Base-by-base conservation (phyloP, 2,888 invertebrate species). In the Ectemnius cavifrons region DNA sequence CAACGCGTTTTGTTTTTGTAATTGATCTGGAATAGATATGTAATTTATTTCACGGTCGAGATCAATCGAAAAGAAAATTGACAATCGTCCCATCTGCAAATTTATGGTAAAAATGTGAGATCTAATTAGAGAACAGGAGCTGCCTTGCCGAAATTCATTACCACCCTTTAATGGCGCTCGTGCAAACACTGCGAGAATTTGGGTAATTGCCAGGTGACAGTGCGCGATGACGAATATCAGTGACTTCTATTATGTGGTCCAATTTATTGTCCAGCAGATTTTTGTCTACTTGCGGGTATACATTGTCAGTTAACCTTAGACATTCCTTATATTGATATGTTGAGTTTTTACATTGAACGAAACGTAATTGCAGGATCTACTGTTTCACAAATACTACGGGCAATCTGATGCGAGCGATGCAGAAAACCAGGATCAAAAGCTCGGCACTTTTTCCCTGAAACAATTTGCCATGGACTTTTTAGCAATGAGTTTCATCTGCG, bases 271-370 rank as follows among this genome's bases (percentile, higher is more conserved):
- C 49, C 75, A 49, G 58, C 83, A 83, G 67, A 75, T 85, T 64
- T 82, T 85, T 56, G 78, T 83, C 71, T 85, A 84, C 60, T 61
- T 88, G 56, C 79, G 79, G 69, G 87, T 87, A 79, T 2, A 71
- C 65, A 69, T 23, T 57, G 4, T 11, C 6, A 20, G 37, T 72
- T 74, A 78, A 83, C 78, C 75, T 68, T 6, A 14, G 52, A 6
- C n/a, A 14, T 16, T 52, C 16, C 14, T 52, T 4, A 14, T 52
- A 52, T 13, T 52, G 52, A 14, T 14, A 13, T 52, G 5, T 52
- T 4, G 3, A 6, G 2, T 52, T 52, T 52, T 4, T 14, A 52
- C n/a, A 4, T 52, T n/a, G 45, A 63, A 2, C 45, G 0, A 56
- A 57, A n/a, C 28, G 20, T 13, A 27, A 18, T 46, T 57, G 14